Evolutionary conservation across 2,113 vertebrate species (phyloP), one percentile per base, ranked within the genome.

Genomic region (Phalacrocorax carbo): DNA sequence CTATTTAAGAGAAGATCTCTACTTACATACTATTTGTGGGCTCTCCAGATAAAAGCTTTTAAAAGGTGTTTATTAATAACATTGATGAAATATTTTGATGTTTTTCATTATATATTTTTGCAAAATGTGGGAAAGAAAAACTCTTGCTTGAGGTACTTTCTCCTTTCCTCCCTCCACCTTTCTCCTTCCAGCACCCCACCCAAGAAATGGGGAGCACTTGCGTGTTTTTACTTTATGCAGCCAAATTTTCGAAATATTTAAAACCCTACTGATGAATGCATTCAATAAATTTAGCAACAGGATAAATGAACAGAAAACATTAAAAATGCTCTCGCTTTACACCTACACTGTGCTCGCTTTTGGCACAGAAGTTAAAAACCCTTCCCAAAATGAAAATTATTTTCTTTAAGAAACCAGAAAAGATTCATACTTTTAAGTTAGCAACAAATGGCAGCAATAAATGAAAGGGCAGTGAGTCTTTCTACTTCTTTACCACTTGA

Each of bases 161-260:
- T 78, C 3, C 48, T 69, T 49, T 27, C 4, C 5, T 72, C 3
- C 2, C 51, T 76, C 72, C 34, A 77, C 3, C 46, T 4, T 38
- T 38, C 38, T 38, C 38, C 38, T 8, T 81, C 14, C 9, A 13
- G 3, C 5, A 12, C 2, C 2, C 2, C 3, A 8, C 13, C 29
- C 5, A 77, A 29, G 38, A 38, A 86, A 66, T 30, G 16, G 30
- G 60, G 14, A 68, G 25, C 2, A 25, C 4, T 8, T 49, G 18
- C 21, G 8, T 44, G 5, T 26, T 78, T 65, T 48, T 40, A 22
- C 8, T 38, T 69, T 55, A 29, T 55, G 10, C 18, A 72, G 27
- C 3, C 10, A 61, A 21, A 48, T 34, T 86, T 80, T 72, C 18
- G 8, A 29, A 90, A 86, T 3, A 73, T 62, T 84, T 71, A 76